Evolutionary conservation across 2,888 invertebrate species (phyloP).

Genomic region (Machimus rusticus): DNA sequence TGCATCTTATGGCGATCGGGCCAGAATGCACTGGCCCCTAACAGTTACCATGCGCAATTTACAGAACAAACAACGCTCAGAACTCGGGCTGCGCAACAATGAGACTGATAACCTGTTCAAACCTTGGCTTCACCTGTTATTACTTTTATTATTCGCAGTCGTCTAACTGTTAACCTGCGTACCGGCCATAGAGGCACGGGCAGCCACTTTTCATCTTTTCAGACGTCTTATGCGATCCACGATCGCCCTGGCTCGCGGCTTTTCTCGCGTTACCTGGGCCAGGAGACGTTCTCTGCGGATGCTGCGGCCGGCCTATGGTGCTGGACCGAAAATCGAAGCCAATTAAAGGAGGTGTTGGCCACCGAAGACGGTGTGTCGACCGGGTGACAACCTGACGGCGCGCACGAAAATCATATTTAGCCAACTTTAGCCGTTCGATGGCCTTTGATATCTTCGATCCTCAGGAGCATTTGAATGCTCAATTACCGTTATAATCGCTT

Average conservation of each 20-base stretch:
- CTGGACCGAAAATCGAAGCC: conserved; percentile 15
- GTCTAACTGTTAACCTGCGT: conserved; percentile 38
- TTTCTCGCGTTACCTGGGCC: not conserved
- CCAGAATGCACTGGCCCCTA: conserved; percentile 37
- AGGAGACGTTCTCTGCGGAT: not conserved
- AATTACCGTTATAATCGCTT: conserved; percentile 36
- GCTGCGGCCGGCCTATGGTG: not conserved
- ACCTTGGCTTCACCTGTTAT: conserved; percentile 39
- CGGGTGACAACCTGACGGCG: conserved; percentile 1
- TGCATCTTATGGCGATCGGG: not conserved
- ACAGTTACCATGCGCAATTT: conserved; percentile 41
- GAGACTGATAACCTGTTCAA: conserved; percentile 41
- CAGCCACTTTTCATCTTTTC: conserved; percentile 39
- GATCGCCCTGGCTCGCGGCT: conserved; percentile 4
- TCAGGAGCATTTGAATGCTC: conserved; percentile 12
- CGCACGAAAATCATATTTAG: conserved; percentile 31
- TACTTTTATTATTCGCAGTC: conserved; percentile 36
- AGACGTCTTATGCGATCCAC: conserved; percentile 23
- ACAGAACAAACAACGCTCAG: conserved; percentile 40
- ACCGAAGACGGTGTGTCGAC: not conserved
- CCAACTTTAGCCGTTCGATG: conserved; percentile 10
- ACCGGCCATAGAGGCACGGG: conserved; percentile 5
- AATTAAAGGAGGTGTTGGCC: conserved; percentile 37
- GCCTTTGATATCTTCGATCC: conserved; percentile 15
- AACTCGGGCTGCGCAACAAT: conserved; percentile 32